These are phyloP conservation scores for Drosophila kuntzei DNA, from an alignment of 2,888 invertebrate species.

Conservation along the genomic window DNA sequence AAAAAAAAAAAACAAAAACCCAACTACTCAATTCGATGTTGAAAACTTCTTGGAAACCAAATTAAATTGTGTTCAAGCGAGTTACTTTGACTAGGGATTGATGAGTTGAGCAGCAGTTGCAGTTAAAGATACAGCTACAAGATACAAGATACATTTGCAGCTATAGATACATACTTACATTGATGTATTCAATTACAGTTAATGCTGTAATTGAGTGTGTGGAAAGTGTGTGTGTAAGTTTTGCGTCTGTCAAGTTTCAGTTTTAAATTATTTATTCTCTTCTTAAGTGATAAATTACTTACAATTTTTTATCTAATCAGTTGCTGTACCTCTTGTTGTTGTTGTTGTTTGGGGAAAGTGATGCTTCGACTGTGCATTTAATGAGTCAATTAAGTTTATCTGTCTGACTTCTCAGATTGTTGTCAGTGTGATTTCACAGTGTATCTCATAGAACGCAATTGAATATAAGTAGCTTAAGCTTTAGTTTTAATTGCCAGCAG, in stretches of 20 bases:
- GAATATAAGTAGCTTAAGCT: slow-evolving; percentile 41
- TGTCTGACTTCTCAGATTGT: slow-evolving; percentile 27
- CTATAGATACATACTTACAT: slow-evolving; percentile 13
- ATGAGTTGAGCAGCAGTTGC: slow-evolving; percentile 8
- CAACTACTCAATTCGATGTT: slow-evolving; percentile 23
- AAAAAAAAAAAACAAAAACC: slow-evolving; percentile 32
- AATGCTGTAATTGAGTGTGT: slow-evolving; percentile 14
- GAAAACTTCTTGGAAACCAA: slow-evolving; percentile 45
- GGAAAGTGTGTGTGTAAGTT: slow-evolving; percentile 6
- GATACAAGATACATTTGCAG: slow-evolving; percentile 1
- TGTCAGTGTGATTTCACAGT: slow-evolving; percentile 18
- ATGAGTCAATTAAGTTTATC: slow-evolving; percentile 71
- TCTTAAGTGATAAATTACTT: slow-evolving; percentile 61
- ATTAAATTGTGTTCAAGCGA: slow-evolving; percentile 28
- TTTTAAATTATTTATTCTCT: slow-evolving; percentile 38
- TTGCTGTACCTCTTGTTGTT: slow-evolving; percentile 12
- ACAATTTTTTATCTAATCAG: slow-evolving; percentile 70
- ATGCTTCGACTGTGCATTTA: slow-evolving; percentile 53
- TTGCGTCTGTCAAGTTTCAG: slow-evolving; percentile 8
- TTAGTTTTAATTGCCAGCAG: slow-evolving; percentile 33
- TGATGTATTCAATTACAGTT: slow-evolving; percentile 14
- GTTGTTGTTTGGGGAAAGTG: slow-evolving; percentile 33
- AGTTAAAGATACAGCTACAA: slow-evolving; percentile 1
- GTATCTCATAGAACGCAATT: slow-evolving; percentile 46
- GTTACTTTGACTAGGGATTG: slow-evolving; percentile 3